Evolutionary conservation across 92 coral and sea anemone genomes (phyloP), one percentile per base, ranked within the genome.

Genomic region (Siderastrea siderea): DNA sequence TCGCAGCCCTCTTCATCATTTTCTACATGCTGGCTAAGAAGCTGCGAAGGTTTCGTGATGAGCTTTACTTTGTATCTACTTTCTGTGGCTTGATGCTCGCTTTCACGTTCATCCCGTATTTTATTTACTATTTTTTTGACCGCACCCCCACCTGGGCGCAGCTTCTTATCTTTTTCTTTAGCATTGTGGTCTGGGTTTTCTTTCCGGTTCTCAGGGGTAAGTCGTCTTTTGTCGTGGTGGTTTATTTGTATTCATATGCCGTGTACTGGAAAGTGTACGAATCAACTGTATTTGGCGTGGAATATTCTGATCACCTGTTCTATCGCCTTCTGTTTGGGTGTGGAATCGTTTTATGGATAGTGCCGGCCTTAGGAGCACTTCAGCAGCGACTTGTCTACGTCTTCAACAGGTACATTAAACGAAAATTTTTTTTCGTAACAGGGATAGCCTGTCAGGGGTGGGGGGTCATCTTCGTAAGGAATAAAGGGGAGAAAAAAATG

Each of bases 331-430:
- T 91, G 75, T 82, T 75, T 75, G 59, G 19, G 3, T 80, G 62
- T 19, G 89, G 90, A 9, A 73, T 91, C 51, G 54, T 86, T 53
- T 58, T 91, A 47, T 86, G 87, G 87, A 46, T 81, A 3, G 74
- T 75, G 16, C 88, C 94, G 0, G 80, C 47, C 4, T 4, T 91
- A 15, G 89, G 89, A 66, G 88, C 87, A 1, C 43, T 91, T 59
- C 94, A 91, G 44, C 91, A 79, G 66, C 84, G 88, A 54, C 85
- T 87, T 5, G 90, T 84, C 0, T 78, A 84, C 54, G 69, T 86
- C 9, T 90, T 77, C 46, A 85, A 85, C 93, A 90, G 93, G 93
- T 85, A 52, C 44, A 59, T 49, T 17, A 49, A 1, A 50, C 2
- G 16, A 7, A 58, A 58, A 10, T 10, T 58, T 58, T 10, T 58